phyloP scores from a whole-genome alignment of 2,888 invertebrate species.

The Steinernema scapterisci region DNA sequence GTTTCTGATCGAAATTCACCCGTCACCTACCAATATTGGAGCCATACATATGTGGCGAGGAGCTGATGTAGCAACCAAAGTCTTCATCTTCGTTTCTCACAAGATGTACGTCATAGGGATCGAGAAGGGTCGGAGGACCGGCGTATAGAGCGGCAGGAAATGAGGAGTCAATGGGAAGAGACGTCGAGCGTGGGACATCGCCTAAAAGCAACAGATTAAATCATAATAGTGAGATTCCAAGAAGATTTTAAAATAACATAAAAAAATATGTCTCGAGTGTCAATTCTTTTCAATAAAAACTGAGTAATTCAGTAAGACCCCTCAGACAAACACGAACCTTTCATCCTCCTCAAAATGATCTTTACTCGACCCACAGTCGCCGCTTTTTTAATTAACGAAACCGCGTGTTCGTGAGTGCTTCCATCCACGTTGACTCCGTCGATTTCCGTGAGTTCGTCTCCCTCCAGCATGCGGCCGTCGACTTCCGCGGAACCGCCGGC shows the following conservation, averaged over 20 bases:
- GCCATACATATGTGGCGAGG: conserved; percentile 85
- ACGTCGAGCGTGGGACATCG: conserved; percentile 42
- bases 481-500: conserved; percentile 90
- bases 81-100: conserved; percentile 89
- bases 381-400: conserved; percentile 87
- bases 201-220: conserved; percentile 23
- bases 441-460: conserved; percentile 91
- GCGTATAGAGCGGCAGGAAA: conserved; percentile 14
- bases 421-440: conserved; percentile 79
- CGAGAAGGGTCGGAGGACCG: conserved; percentile 37
- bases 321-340: conserved; percentile 31
- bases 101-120: conserved; percentile 89
- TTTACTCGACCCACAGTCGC: conserved; percentile 85
- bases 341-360: conserved; percentile 76
- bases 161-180: conserved; percentile 37
- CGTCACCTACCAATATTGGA: conserved; percentile 80
- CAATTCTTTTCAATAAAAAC: not conserved
- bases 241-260: too few relatives aligned
- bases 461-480: conserved; percentile 86
- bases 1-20: not conserved
- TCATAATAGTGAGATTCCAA: too few relatives aligned
- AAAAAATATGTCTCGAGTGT: not conserved
- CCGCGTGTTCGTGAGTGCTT: conserved; percentile 75
- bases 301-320: conserved; percentile 7
- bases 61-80: conserved; percentile 97